Percentiles rank a stretch among this genome's conserved stretches.
Conservation (phyloP, 1,140 invertebrate genomes). For the Anadara kagoshimensis region DNA sequence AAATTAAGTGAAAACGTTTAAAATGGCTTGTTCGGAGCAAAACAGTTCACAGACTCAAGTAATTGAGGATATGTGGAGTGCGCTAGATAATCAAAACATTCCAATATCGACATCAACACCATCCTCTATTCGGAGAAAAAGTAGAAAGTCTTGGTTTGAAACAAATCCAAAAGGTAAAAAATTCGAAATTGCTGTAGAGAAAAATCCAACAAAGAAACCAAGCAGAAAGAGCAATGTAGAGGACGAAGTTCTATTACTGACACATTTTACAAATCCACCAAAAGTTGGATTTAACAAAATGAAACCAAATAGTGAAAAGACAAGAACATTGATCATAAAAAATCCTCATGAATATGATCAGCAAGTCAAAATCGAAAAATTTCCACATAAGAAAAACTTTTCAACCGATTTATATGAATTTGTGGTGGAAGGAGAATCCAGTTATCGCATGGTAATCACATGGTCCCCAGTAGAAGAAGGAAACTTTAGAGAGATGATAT, state of each 20-base stretch:
- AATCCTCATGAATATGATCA: constrained; percentile 68
- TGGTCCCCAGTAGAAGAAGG: constrained; percentile 61
- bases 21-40: too few relatives aligned
- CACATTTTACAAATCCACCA: constrained; percentile 65
- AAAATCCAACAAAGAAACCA: constrained; percentile 19
- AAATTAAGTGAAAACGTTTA: too few relatives aligned
- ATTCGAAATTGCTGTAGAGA: constrained; percentile 50
- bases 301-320: constrained; percentile 45
- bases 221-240: constrained; percentile 46
- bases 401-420: constrained; percentile 52
- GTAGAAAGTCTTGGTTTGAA: constrained; percentile 61
- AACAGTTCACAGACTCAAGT: too few relatives aligned
- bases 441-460: constrained; percentile 46
- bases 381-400: constrained; percentile 65
- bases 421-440: constrained; percentile 48
- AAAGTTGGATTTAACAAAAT: constrained; percentile 61
- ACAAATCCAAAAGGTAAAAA: constrained; percentile 45
- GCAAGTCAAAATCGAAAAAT: constrained; percentile 61
- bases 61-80: too few relatives aligned
- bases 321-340: constrained; percentile 49
- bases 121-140: constrained; percentile 14
- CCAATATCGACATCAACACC: constrained; percentile 9
- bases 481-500: constrained; percentile 61
- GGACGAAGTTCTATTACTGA: constrained; percentile 58
- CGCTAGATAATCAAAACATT: too few relatives aligned